These are phyloP conservation scores for Pipa parva DNA, from an alignment of 2,113 vertebrate species.

Conservation along the genomic window DNA sequence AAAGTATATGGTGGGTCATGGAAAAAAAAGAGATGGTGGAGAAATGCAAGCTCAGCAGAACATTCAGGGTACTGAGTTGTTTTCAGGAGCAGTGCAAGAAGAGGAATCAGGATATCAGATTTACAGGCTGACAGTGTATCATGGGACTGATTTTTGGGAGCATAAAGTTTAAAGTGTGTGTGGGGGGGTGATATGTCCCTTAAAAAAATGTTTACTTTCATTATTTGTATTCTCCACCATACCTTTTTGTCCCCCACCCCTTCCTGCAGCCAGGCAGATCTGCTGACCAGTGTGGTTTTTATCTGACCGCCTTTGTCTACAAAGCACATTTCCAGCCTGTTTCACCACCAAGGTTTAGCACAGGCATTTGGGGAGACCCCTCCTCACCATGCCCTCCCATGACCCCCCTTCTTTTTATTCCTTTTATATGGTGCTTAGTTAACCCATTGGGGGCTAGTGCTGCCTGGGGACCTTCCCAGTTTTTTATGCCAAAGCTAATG, in stretches of 20 bases:
- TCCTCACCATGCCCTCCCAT: constrained; percentile 12
- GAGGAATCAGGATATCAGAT: too few relatives aligned
- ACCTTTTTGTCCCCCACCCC: background rate
- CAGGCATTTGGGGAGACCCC: constrained; percentile 6
- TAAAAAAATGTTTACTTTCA: background rate
- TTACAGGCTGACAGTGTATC: too few relatives aligned
- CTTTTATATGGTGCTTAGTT: background rate
- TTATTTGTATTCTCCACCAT: background rate
- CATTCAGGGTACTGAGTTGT: background rate
- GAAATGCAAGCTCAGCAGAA: constrained; percentile 35
- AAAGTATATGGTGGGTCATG: constrained; percentile 17
- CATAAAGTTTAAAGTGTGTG: too few relatives aligned
- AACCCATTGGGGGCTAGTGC: background rate
- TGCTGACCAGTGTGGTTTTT: constrained; percentile 37
- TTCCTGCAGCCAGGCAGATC: constrained; percentile 16
- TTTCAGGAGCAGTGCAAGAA: too few relatives aligned
- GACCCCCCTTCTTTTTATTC: background rate
- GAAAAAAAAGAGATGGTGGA: constrained; percentile 19
- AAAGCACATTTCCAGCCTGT: constrained; percentile 29
- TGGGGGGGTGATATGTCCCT: background rate
- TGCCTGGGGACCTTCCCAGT: background rate
- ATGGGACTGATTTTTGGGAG: too few relatives aligned
- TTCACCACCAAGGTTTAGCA: constrained; percentile 14
- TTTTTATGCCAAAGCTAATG: too few relatives aligned
- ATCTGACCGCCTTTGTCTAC: constrained; percentile 34